Evolutionary conservation across 92 coral and sea anemone species (phyloP).

Genomic region (Palythoa grandis): DNA sequence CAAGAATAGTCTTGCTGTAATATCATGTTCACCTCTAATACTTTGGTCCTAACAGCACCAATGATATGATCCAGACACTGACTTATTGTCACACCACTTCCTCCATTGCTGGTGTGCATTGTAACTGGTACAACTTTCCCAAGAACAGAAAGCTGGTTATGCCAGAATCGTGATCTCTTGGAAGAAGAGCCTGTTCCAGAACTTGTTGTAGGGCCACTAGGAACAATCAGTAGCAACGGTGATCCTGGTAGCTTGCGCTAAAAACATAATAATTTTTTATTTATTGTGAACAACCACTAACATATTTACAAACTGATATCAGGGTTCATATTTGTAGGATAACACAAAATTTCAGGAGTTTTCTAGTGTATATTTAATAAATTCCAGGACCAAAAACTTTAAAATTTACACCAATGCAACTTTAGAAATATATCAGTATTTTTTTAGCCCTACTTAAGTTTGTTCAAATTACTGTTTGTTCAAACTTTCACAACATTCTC

Average conservation of each 20-base stretch:
- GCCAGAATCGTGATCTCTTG: conserved; percentile 98
- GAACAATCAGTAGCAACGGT: conserved; percentile 91
- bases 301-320: neutral
- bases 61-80: conserved; percentile 99
- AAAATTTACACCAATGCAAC: no score
- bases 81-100: conserved; percentile 94
- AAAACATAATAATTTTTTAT: neutral
- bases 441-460: no score
- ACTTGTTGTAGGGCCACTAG: conserved; percentile 98
- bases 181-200: conserved; percentile 91
- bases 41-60: conserved; percentile 97
- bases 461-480: no score
- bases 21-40: conserved; percentile 78
- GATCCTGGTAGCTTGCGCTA: conserved; percentile 98
- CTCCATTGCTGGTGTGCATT: conserved; percentile 99
- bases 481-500: no score
- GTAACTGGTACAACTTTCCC: conserved; percentile 99
- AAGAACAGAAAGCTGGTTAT: conserved; percentile 94
- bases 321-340: no score
- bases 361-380: no score
- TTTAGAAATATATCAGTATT: no score
- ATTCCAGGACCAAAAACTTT: no score
- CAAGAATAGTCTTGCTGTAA: no score
- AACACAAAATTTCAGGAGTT: no score
- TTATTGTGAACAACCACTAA: neutral